These are phyloP conservation scores for Drosophila mercatorum DNA, from an alignment of 2,888 invertebrate species.

Conservation along the genomic window DNA sequence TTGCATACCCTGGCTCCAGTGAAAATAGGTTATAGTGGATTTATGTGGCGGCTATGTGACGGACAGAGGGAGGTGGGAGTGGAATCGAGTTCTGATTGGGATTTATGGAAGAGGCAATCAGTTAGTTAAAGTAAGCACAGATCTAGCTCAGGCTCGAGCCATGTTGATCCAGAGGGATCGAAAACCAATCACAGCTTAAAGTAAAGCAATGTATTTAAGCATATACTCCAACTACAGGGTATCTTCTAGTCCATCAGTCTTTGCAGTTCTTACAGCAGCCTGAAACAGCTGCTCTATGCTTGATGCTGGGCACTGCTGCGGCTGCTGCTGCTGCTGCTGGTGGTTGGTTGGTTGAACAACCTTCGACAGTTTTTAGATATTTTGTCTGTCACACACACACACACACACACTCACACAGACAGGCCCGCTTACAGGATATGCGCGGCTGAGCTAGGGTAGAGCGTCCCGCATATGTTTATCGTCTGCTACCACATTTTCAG, in stretches of 20 bases:
- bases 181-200: too few species aligned
- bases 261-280: conserved; percentile 16
- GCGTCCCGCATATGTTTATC: conserved; percentile 74
- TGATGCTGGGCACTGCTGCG: conserved; percentile 34
- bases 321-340: conserved; percentile 16
- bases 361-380: conserved; percentile 73
- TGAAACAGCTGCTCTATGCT: conserved; percentile 71
- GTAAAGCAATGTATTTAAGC: too few species aligned
- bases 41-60: background rate
- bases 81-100: background rate
- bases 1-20: background rate
- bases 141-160: background rate
- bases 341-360: conserved; percentile 72
- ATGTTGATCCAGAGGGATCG: too few species aligned
- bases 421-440: conserved; percentile 64
- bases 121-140: background rate
- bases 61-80: background rate
- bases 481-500: conserved; percentile 49
- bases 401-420: conserved; percentile 33
- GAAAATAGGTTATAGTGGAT: conserved; percentile 7
- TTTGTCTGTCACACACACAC: conserved; percentile 58
- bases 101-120: background rate
- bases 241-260: background rate
- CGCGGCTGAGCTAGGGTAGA: conserved; percentile 18
- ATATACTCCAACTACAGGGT: background rate